phyloP scores from a whole-genome alignment of 2,797 vertebrate genomes.

The Danio albolineatus region DNA sequence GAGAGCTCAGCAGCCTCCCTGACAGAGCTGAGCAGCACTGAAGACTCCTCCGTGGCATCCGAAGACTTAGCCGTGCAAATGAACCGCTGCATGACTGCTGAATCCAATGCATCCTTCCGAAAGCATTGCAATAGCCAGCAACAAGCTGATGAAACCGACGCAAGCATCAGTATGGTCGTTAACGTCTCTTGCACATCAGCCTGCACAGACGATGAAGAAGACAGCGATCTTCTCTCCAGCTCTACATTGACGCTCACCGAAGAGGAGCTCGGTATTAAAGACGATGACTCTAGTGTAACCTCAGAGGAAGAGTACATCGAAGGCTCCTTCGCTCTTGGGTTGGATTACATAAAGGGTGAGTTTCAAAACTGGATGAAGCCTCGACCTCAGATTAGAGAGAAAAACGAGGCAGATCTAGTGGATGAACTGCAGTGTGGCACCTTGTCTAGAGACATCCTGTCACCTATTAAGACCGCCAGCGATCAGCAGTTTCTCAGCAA shows the following conservation, averaged over 20 bases:
- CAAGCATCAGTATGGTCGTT: conserved; percentile 96
- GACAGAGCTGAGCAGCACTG: conserved; percentile 92
- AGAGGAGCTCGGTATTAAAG: conserved; percentile 91
- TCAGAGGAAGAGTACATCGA: conserved; percentile 91
- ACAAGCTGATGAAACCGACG: conserved; percentile 85
- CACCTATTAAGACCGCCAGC: conserved; percentile 70
- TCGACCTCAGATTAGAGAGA: conserved; percentile 80
- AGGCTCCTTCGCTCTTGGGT: conserved; percentile 84
- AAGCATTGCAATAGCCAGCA: conserved; percentile 75
- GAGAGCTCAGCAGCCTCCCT: conserved; percentile 90
- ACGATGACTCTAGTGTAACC: conserved; percentile 87
- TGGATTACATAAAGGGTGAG: conserved; percentile 94
- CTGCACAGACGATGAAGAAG: conserved; percentile 95
- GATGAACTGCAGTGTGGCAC: conserved; percentile 85
- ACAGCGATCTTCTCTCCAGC: conserved; percentile 96
- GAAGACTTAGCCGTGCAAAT: conserved; percentile 87
- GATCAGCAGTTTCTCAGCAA: conserved; percentile 77
- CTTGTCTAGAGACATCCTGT: conserved; percentile 70
- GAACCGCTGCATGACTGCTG: conserved; percentile 80
- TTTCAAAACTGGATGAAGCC: conserved; percentile 91
- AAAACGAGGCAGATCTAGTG: conserved; percentile 80
- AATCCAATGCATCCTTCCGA: conserved; percentile 84
- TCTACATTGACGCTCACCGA: conserved; percentile 97
- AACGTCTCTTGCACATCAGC: conserved; percentile 95
- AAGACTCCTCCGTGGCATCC: conserved; percentile 91